Evolutionary conservation across 2,888 invertebrate genomes (phyloP), one percentile per base, ranked within the genome.

Genomic region (Pteria penguin): DNA sequence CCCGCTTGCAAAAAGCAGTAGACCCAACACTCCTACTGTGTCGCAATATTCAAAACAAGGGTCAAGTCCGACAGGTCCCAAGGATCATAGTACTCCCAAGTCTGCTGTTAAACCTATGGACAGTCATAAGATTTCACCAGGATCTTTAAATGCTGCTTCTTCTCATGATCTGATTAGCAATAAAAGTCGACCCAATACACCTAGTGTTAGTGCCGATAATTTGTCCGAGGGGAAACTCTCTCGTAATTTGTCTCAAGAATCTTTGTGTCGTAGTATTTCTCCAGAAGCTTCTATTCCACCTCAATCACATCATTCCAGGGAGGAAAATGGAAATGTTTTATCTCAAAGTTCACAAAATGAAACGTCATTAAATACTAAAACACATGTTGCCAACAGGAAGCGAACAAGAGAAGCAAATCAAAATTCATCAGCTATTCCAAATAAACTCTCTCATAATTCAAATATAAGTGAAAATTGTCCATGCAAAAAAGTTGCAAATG

Each of bases 371-470:
- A 77, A 83, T 71, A 78, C 84, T 72, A 85, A 83, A 85, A 83
- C 85, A 73, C 80, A 85, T 77, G 77, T 83, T 29, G 84, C 86
- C 55, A 84, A 83, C 72, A 77, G 82, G 32, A 86, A 84, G 72
- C 65, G 82, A 33, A 77, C 79, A 69, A 81, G 82, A 33, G 31
- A 69, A 33, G 76, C 69, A 22, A 68, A 68, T 52, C 61, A 61
- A 29, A 70, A 70, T 61, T 24, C 22, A 24, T 58, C 58, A 24
- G 70, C 70, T 11, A 36, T 36, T 63, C 63, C 63, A n/a, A 29
- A 33, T 32, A 63, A 63, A 63, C 63, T 33, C 24, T 63, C 63
- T 63, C 61, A 61, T 61, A 26, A 70, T 31, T 36, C 70, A 14
- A 75, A 75, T 67, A 67, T 61, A 63, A 73, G 78, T 72, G 78